These are phyloP conservation scores for Bombyx mori DNA, from an alignment of 1,140 invertebrate genomes.

Conservation along the genomic window DNA sequence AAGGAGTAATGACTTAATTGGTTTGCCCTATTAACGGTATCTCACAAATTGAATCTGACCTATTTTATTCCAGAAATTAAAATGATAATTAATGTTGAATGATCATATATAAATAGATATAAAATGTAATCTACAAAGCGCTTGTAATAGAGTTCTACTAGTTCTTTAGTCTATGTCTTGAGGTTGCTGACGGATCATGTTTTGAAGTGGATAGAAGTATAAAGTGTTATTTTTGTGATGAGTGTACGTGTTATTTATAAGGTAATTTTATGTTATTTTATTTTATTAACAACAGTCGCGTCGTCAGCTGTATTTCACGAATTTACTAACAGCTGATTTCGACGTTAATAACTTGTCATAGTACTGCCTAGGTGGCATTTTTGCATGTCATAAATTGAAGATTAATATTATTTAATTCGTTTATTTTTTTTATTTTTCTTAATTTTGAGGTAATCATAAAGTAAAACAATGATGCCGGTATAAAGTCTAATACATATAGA, in stretches of 20 bases:
- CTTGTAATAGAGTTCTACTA: too few relatives aligned
- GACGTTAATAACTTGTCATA: slow-evolving; percentile 11
- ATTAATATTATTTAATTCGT: slow-evolving; percentile 10
- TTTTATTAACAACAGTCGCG: slow-evolving; percentile 8
- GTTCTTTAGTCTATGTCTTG: slow-evolving; percentile 32
- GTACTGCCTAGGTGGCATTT: slow-evolving; percentile 60
- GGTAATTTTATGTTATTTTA: slow-evolving; percentile 39
- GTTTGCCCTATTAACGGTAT: too few relatives aligned
- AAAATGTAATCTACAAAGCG: too few relatives aligned
- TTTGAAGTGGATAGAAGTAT: slow-evolving; percentile 62
- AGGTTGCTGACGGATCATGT: slow-evolving; percentile 62
- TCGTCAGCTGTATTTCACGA: slow-evolving; percentile 1
- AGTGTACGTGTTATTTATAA: slow-evolving; percentile 62
- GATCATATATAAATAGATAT: too few relatives aligned
- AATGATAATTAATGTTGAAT: too few relatives aligned
- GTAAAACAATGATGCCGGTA: too few relatives aligned
- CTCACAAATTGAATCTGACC: too few relatives aligned
- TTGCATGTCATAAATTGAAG: slow-evolving; percentile 42
- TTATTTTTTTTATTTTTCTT: slow-evolving; percentile 12
- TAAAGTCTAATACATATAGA: neutral
- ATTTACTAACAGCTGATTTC: neutral
- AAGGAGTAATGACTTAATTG: too few relatives aligned
- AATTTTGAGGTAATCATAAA: neutral
- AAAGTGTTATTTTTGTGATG: slow-evolving; percentile 69
- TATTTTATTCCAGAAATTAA: too few relatives aligned